Evolutionary conservation across 2,797 vertebrate genomes (phyloP).

Genomic region (Hylomyscus alleni): DNA sequence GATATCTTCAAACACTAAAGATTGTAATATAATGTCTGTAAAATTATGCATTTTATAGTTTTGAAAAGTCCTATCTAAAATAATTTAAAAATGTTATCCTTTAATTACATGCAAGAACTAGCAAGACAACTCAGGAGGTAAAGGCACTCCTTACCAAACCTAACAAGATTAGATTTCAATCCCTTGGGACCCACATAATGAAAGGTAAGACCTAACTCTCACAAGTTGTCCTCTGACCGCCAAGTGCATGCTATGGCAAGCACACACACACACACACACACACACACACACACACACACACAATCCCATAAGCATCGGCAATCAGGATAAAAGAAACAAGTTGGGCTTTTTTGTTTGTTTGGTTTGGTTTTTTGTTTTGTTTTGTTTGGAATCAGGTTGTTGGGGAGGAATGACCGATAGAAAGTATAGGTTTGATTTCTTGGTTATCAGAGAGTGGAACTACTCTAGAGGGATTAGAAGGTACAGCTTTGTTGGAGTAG

Average conservation of each 20-base stretch:
- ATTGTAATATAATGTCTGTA: conserved; percentile 63
- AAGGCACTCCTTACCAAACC: background rate
- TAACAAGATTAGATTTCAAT: background rate
- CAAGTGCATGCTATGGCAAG: background rate
- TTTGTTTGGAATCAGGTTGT: background rate
- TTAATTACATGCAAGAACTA: background rate
- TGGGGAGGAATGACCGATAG: too few relatives aligned
- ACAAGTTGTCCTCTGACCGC: background rate
- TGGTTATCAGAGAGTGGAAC: background rate
- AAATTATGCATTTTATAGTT: conserved; percentile 57
- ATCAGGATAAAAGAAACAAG: background rate
- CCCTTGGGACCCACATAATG: background rate
- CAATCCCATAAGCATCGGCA: background rate
- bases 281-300: background rate
- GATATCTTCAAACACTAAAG: conserved; percentile 74
- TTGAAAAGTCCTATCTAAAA: conserved; percentile 62
- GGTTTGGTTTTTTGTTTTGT: background rate
- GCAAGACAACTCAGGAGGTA: background rate
- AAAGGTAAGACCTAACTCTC: background rate
- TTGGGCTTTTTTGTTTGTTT: too few relatives aligned
- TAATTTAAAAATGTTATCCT: background rate
- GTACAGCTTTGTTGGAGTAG: background rate
- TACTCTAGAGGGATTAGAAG: background rate
- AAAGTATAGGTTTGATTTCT: background rate
- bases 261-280: background rate